Percentiles rank a stretch among this genome's conserved stretches.
Evolutionary conservation across 1,140 invertebrate species (phyloP).

Genomic region (Ladona fulva): DNA sequence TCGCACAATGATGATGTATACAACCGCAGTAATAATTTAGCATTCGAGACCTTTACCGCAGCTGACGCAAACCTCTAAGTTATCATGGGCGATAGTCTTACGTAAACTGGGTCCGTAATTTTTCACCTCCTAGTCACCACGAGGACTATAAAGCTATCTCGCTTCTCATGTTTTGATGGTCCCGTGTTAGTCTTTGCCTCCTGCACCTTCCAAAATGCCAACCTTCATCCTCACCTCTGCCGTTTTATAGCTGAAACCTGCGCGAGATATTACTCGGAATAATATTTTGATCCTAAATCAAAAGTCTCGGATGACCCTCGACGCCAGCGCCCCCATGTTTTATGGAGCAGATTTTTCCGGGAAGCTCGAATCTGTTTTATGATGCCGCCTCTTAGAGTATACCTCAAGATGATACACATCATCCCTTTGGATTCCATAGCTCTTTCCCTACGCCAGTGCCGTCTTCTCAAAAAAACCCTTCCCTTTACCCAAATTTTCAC

Average conservation of each 20-base stretch:
- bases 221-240: neutral
- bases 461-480: neutral
- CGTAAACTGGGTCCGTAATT: neutral
- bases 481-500: neutral
- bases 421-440: neutral
- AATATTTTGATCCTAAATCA: constrained; percentile 8
- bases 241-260: neutral
- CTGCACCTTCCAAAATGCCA: neutral
- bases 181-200: neutral
- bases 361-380: neutral
- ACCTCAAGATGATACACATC: constrained; percentile 5
- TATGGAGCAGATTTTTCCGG: neutral
- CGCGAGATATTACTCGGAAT: neutral
- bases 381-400: neutral
- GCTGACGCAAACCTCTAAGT: too few relatives aligned
- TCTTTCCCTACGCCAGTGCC: neutral
- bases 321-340: neutral
- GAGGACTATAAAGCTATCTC: neutral
- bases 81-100: neutral
- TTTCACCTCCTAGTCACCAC: neutral
- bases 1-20: too few relatives aligned
- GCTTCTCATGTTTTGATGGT: neutral
- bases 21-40: too few relatives aligned
- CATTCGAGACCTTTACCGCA: too few relatives aligned
- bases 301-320: neutral